Evolutionary conservation across 2,888 invertebrate genomes (phyloP).

Genomic region (Lithophane semibrunnea): DNA sequence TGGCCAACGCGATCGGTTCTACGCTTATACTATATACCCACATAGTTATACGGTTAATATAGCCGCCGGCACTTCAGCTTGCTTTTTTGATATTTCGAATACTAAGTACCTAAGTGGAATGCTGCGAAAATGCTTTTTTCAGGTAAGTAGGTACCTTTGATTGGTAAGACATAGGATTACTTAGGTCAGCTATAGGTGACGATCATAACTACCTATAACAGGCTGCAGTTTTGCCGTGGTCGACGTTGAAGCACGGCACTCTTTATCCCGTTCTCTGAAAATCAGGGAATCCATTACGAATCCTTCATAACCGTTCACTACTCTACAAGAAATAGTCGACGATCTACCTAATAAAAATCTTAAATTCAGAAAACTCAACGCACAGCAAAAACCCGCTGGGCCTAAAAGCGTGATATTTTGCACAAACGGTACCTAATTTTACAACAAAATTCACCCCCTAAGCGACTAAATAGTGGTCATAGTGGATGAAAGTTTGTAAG

Average conservation of each 20-base stretch:
- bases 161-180: neutral
- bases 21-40: too few species aligned
- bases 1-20: neutral
- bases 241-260: constrained; percentile 34
- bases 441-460: neutral
- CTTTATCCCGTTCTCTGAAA: constrained; percentile 44
- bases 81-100: neutral
- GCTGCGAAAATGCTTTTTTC: neutral
- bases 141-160: neutral
- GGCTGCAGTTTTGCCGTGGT: constrained; percentile 20
- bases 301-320: neutral
- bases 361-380: neutral
- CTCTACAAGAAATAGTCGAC: neutral
- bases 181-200: neutral
- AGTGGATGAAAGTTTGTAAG: too few species aligned
- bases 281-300: neutral
- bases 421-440: neutral
- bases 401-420: too few species aligned
- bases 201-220: constrained; percentile 22
- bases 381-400: neutral
- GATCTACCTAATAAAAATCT: neutral
- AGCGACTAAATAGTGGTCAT: too few species aligned
- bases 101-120: neutral
- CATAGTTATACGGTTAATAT: neutral
- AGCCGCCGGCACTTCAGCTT: neutral